Percentiles rank a stretch among this genome's conserved stretches.
These are phyloP conservation scores for Pterobdella sp. DNA, from an alignment of 2,888 invertebrate genomes.

Conservation along the genomic window DNA sequence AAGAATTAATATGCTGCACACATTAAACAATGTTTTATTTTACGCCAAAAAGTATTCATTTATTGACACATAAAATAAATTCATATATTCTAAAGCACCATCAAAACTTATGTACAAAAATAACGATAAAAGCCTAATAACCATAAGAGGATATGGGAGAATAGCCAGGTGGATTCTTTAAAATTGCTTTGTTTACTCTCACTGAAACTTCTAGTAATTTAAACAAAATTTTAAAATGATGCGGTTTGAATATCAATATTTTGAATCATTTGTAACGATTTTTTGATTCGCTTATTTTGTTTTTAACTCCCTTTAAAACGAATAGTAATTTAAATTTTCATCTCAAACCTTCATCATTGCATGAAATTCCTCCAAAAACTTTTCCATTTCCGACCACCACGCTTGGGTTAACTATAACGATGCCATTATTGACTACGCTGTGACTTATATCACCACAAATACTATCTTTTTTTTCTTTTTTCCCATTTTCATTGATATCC, in stretches of 20 bases:
- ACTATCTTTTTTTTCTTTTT: not conserved
- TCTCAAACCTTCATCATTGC: not conserved
- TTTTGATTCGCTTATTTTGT: too few relatives aligned
- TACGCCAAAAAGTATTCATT: too few relatives aligned
- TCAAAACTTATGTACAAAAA: not conserved
- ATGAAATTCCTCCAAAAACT: not conserved
- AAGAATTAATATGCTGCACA: too few relatives aligned
- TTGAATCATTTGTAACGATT: too few relatives aligned
- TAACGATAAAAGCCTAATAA: conserved; percentile 31
- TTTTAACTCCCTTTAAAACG: too few relatives aligned
- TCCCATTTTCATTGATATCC: conserved; percentile 9
- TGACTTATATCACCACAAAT: not conserved
- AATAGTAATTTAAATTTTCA: too few relatives aligned
- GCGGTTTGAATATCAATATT: too few relatives aligned
- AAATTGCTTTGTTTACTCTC: conserved; percentile 36
- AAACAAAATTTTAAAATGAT: too few relatives aligned
- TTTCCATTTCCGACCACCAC: not conserved
- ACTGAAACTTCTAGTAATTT: conserved; percentile 6
- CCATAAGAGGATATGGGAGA: conserved; percentile 39
- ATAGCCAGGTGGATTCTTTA: conserved; percentile 35
- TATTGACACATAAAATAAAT: not conserved
- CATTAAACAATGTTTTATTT: too few relatives aligned
- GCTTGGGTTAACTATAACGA: conserved; percentile 20
- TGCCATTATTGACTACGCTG: conserved; percentile 16
- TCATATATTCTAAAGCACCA: not conserved